Evolutionary conservation across 2,888 invertebrate species (phyloP), one percentile per base, ranked within the genome.

Genomic region (Agrochola circellaris): DNA sequence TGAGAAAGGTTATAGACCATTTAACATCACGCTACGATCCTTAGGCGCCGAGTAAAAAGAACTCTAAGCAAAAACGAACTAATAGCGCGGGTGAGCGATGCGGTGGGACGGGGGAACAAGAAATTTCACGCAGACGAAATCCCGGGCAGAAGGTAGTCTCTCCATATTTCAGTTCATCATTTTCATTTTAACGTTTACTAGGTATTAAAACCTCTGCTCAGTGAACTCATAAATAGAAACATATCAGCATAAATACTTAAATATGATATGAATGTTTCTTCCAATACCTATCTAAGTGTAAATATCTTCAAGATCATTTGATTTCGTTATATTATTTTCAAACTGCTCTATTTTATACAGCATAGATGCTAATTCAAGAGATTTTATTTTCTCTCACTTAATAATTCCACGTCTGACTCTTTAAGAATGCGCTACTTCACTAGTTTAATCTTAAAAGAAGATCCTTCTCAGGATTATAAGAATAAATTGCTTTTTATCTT

Each of bases 401-500:
- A 74, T 75, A 77, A 75, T 83, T 78, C 73, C 74, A 64, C 75
- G 56, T 72, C 72, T 71, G 45, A 73, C 67, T 67, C 69, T 54
- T 72, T 45, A 61, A 65, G 58, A 80, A 69, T 54, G 60, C 62
- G 61, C 72, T 75, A 68, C 67, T 71, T 69, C 74, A 62, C 78
- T 70, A 81, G 54, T 76, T 77, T 74, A 66, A 76, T 82, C 65
- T 64, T 45, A 76, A 76, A 76, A 58, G 26, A 51, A 70, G 75
- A 75, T 82, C 68, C 54, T 72, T 51, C 38, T 64, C 26, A 48
- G 45, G 71, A 81, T 81, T 58, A 64, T 48, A 20, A 73, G 15
- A 66, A 75, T 85, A 75, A 85, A 75, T 85, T 72, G 62, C 45
- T 45, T 85, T 67, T 75, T 75, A 75, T 75, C 81, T 84, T 45